These are phyloP conservation scores for Dissostichus mawsoni DNA, from an alignment of 2,113 vertebrate species.

Conservation along the genomic window DNA sequence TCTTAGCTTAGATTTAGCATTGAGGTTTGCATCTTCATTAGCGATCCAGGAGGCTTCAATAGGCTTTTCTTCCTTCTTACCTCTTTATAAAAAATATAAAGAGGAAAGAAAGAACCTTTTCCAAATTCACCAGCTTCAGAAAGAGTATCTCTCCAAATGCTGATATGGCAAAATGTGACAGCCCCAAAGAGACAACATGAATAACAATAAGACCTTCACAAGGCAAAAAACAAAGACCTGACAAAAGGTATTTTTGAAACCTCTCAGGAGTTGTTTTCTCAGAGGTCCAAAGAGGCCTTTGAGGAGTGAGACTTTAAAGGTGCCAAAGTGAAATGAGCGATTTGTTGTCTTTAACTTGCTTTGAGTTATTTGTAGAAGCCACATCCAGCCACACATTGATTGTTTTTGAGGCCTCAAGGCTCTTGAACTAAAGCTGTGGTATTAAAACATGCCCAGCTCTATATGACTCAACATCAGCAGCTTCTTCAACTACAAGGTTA, in stretches of 20 bases:
- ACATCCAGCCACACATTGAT: constrained; percentile 45
- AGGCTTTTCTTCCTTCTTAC: not conserved
- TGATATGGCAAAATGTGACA: constrained; percentile 55
- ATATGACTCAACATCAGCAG: constrained; percentile 47
- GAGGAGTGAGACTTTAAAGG: constrained; percentile 64
- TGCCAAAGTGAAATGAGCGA: constrained; percentile 62
- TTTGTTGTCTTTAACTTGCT: constrained; percentile 65
- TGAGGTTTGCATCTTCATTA: constrained; percentile 68
- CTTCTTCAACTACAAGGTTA: constrained; percentile 12
- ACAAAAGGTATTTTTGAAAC: constrained; percentile 54
- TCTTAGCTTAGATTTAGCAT: constrained; percentile 72
- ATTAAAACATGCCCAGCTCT: constrained; percentile 42
- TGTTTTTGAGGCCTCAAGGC: constrained; percentile 47
- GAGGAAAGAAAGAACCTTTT: constrained; percentile 10
- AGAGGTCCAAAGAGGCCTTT: constrained; percentile 47
- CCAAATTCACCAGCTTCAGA: constrained; percentile 36
- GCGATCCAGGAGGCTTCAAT: constrained; percentile 47
- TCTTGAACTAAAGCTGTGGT: constrained; percentile 19
- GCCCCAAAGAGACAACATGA: constrained; percentile 47
- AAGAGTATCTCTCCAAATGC: constrained; percentile 44
- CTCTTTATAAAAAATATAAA: constrained; percentile 27
- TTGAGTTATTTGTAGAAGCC: constrained; percentile 42
- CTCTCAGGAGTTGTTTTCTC: constrained; percentile 50
- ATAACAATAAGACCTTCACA: constrained; percentile 49
- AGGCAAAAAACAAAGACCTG: constrained; percentile 50